phyloP scores from a whole-genome alignment of 1,140 invertebrate genomes.

The Drosophila repletoides region DNA sequence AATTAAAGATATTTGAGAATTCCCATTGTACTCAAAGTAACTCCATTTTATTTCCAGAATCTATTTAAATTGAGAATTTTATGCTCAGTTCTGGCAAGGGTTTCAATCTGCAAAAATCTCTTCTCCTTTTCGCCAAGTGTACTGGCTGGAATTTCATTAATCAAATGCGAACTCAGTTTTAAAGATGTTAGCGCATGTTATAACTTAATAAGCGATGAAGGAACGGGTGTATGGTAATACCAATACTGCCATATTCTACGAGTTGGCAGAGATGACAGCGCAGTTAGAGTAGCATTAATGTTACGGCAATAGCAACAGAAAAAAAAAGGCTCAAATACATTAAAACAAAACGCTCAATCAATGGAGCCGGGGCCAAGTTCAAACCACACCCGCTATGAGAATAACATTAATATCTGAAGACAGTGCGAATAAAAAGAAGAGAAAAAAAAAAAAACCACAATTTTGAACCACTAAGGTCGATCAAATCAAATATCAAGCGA shows the following conservation, averaged over 20 bases:
- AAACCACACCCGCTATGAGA: slow-evolving; percentile 69
- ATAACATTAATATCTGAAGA: too few species aligned
- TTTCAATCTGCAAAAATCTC: too few species aligned
- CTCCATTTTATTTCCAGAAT: too few species aligned
- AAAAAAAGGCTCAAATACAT: too few species aligned
- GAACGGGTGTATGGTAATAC: not conserved
- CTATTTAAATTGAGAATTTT: too few species aligned
- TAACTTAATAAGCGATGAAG: slow-evolving; percentile 9
- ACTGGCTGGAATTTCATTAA: slow-evolving; percentile 28
- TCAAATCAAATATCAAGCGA: slow-evolving; percentile 28
- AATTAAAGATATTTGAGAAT: too few species aligned
- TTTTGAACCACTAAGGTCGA: slow-evolving; percentile 56
- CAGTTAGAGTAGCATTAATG: slow-evolving; percentile 19
- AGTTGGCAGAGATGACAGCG: slow-evolving; percentile 16
- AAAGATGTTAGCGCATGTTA: slow-evolving; percentile 30
- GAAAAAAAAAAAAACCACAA: slow-evolving; percentile 53
- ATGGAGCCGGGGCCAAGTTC: slow-evolving; percentile 58
- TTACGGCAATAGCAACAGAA: slow-evolving; percentile 12
- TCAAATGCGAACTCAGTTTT: slow-evolving; percentile 28
- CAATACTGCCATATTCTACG: too few species aligned
- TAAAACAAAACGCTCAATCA: slow-evolving; percentile 56
- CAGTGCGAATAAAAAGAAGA: too few species aligned
- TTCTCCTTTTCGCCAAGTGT: too few species aligned
- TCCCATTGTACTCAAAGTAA: too few species aligned
- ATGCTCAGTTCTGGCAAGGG: too few species aligned